A percentile compares a stretch with the other conserved stretches of the same genome.
phyloP scores from a whole-genome alignment of 2,113 vertebrate genomes.

The Camarhynchus parvulus region DNA sequence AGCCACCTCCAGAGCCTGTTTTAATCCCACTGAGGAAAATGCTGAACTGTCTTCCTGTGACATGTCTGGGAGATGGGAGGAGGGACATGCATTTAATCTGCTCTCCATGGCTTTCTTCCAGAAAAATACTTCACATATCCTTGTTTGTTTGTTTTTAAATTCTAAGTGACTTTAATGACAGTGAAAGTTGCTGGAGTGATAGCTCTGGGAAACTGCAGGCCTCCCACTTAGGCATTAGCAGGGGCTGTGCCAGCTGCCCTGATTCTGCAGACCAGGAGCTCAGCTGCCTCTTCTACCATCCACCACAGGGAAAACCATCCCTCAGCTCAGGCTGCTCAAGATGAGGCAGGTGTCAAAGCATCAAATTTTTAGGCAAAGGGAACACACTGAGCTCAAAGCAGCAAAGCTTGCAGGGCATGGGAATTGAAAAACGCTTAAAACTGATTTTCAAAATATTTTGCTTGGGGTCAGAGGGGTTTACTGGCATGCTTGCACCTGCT shows the following conservation, averaged over 20 bases:
- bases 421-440: not conserved
- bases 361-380: not conserved
- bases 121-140: slow-evolving; percentile 38
- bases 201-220: slow-evolving; percentile 21
- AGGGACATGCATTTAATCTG: not conserved
- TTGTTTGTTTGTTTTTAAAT: slow-evolving; percentile 61
- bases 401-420: not conserved
- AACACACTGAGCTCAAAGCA: not conserved
- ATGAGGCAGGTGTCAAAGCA: not conserved
- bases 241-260: not conserved
- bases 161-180: slow-evolving; percentile 24
- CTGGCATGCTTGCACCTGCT: not conserved
- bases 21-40: not conserved
- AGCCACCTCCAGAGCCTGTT: not conserved
- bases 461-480: not conserved
- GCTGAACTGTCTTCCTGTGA: not conserved
- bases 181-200: slow-evolving; percentile 39
- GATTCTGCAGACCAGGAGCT: not conserved
- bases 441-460: not conserved
- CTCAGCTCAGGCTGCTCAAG: not conserved
- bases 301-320: not conserved
- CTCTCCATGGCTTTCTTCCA: slow-evolving; percentile 17
- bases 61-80: not conserved
- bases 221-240: not conserved
- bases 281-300: not conserved